Base-by-base conservation (phyloP, 1,140 invertebrate species). In the Polypedilum vanderplanki region DNA sequence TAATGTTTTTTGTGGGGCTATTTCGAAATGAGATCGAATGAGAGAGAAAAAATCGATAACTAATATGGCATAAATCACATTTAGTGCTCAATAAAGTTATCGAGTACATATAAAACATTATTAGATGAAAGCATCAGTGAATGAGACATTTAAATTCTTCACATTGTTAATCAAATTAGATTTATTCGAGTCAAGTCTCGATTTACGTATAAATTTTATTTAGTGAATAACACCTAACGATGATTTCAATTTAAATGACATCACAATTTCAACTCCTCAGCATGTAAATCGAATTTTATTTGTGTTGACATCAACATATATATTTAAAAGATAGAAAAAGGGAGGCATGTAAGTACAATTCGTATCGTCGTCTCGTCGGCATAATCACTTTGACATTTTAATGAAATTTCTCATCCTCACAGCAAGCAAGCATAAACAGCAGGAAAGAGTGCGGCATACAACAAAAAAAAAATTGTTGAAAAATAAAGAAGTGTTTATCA, bases 341-440 rank as follows among this genome's bases (percentile, higher is more conserved):
- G 15, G 15, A 57, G 12, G 12, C 46, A 12, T 33, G 24, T 33
- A 33, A 33, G 5, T 3, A 33, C 5, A 33, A 33, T 33, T 33
- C 24, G 24, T 33, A 33, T 33, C 24, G 24, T 33, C 24, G 24
- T 33, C 24, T 33, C 24, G 24, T 33, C 24, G 24, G 24, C 24
- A 33, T 57, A 57, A 57, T 57, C 46, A 57, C 46, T 57, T 57
- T 57, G 46, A 57, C 46, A 57, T 57, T 57, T 57, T 57, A 57
- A 57, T 57, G 46, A 57, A 57, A 57, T 57, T 57, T 57, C 24
- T 57, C 46, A 57, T 57, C 46, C 46, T 57, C 46, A 57, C n/a
- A 15, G n/a, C 8, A 57, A n/a, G 46, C 8, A 15, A 57, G 4
- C 12, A n/a, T 57, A 15, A n/a, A 3, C 10, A 57, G 12, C n/a